Base-by-base conservation (phyloP, 1,140 invertebrate genomes). In the Drosophila azteca region DNA sequence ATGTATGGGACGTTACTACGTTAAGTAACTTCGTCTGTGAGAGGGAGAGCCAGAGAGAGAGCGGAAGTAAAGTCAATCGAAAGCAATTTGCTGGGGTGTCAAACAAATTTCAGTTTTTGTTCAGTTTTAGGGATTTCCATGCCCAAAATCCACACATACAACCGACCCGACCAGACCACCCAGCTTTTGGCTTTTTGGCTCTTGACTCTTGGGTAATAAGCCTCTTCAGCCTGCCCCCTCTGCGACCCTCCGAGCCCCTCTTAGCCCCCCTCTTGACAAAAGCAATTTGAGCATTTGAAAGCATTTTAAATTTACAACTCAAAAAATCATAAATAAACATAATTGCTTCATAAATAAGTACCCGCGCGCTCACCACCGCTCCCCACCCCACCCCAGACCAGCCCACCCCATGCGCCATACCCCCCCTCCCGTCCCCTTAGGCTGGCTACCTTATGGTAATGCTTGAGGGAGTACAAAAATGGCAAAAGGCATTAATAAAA, bases 271-370 rank as follows among this genome's bases (percentile, higher is more conserved):
- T 31, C 31, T 31, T 9, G 8, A 31, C 15, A 8, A 73, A 54
- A 58, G 44, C 50, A 45, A 67, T 73, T 78, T 26, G 29, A 31
- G 59, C 46, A 67, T 61, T 73, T 59, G 15, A 63, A 73, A 63
- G 53, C 39, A 35, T 75, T 79, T 61, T 43, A 43, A 63, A 61
- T 78, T 68, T 79, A 59, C 69, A 74, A 63, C 41, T 35, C 22
- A 22, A 79, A 72, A 55, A 51, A 60, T 52, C 69, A 74, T 79
- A 79, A 79, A 79, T 79, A 73, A 79, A 44, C 50, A 69, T 57
- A 74, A 79, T 74, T 79, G 54, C 69, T 35, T 57, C 76, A 74
- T 74, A 79, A 79, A 79, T 59, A 79, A 79, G 46, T 48, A 31
- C 8, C 31, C 31, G 31, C 2, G 8, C 7, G 2, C 8, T 9